A percentile compares a stretch with the other conserved stretches of the same genome.
phyloP scores from a whole-genome alignment of 1,140 invertebrate species.

The Episyrphus balteatus region DNA sequence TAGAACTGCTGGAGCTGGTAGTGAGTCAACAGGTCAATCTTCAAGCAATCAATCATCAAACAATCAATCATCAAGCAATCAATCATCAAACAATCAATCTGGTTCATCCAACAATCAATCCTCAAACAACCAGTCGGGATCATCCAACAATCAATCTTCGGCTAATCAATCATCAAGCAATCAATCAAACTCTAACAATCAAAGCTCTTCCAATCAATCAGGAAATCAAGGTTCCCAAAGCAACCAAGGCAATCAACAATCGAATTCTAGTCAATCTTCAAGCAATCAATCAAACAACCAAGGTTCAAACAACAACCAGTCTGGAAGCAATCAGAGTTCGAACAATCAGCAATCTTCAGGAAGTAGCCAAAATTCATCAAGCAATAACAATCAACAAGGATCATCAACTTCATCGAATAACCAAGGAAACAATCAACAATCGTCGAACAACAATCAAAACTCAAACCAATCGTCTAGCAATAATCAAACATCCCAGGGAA shows the following conservation, averaged over 20 bases:
- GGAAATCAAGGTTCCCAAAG: conserved; percentile 1
- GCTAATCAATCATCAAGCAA: not conserved
- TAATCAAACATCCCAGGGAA: no score
- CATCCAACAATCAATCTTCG: conserved; percentile 1
- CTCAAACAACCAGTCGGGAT: conserved; percentile 5
- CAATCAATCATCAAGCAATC: not conserved
- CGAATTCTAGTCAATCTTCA: no score
- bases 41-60: conserved; percentile 9
- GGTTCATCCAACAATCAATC: conserved; percentile 3
- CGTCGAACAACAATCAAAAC: conserved; percentile 1
- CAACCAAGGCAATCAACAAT: conserved; percentile 3
- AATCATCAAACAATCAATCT: conserved; percentile 4
- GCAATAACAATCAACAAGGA: no score
- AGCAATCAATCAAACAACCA: conserved; percentile 3
- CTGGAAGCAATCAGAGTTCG: conserved; percentile 4
- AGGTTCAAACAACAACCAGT: not conserved
- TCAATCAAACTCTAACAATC: conserved; percentile 2
- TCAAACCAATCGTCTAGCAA: not conserved
- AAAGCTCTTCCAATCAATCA: conserved; percentile 3
- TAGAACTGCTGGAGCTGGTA: conserved; percentile 24
- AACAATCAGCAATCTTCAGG: not conserved
- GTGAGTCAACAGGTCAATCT: not conserved
- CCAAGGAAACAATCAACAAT: conserved; percentile 1
- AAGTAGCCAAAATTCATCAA: no score
- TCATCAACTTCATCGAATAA: not conserved